These are phyloP conservation scores for Ganaspis sp. DNA, from an alignment of 1,140 invertebrate genomes.

Conservation along the genomic window DNA sequence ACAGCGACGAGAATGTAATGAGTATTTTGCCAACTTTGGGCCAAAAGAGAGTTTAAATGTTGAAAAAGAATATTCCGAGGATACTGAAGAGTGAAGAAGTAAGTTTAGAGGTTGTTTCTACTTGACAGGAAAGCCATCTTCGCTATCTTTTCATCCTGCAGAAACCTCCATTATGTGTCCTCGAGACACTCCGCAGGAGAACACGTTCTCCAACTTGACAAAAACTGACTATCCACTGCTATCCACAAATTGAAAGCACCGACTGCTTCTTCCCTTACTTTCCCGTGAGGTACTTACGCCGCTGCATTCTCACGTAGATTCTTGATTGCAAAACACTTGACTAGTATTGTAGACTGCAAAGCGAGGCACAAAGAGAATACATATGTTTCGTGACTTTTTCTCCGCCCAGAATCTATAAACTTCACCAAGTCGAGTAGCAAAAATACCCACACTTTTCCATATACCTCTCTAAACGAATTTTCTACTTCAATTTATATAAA, in stretches of 20 bases:
- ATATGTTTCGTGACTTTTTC: constrained; percentile 65
- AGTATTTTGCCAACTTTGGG: too few species aligned
- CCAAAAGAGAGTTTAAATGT: too few species aligned
- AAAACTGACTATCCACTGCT: constrained; percentile 69
- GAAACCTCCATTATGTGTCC: constrained; percentile 53
- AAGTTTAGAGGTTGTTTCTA: constrained; percentile 41
- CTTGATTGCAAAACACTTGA: constrained; percentile 65
- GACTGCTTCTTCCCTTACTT: constrained; percentile 60
- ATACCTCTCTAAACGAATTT: neutral
- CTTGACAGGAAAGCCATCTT: constrained; percentile 61
- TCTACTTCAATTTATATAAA: neutral
- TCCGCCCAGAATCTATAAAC: constrained; percentile 57
- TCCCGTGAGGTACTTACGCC: constrained; percentile 61
- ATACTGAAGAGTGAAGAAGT: constrained; percentile 36
- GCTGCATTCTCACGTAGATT: constrained; percentile 66
- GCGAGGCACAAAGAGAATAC: constrained; percentile 62
- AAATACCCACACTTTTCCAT: constrained; percentile 30
- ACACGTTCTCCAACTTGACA: constrained; percentile 60
- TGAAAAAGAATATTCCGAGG: neutral
- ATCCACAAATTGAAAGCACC: constrained; percentile 71
- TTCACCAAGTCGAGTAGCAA: constrained; percentile 45
- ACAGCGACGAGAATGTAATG: too few species aligned
- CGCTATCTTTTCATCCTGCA: constrained; percentile 57
- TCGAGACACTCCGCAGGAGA: constrained; percentile 59
- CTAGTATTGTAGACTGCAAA: constrained; percentile 59